Base-by-base conservation (phyloP, 2,797 vertebrate species). In the Hydrocynus forskahlii region DNA sequence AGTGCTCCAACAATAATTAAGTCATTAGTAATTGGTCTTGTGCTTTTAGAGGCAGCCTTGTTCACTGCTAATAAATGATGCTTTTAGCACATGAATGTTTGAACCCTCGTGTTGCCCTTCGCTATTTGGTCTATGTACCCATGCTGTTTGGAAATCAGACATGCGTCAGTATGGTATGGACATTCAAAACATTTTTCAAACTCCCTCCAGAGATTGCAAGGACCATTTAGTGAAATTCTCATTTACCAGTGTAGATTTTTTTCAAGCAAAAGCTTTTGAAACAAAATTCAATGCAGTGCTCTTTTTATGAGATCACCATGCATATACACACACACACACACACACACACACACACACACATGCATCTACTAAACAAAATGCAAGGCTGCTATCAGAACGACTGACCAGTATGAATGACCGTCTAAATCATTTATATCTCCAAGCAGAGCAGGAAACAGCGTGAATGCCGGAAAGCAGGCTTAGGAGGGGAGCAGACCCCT, bases 61-160 rank as follows among this genome's bases (percentile, higher is more conserved):
- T 66, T 54, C 71, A 21, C 19, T 73, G 17, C 43, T n/a, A 45
- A 64, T 52, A 54, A 57, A 68, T 23, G 43, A 21, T 54, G 54
- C 23, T 52, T 67, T 43, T 75, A 74, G 71, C 71, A 74, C 48
- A 40, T 54, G 50, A 55, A 72, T 72, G 70, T 38, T 57, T 38
- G 21, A 52, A 25, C 21, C 21, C 17, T 21, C 50, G 19, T 19
- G 7, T 7, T 14, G 23, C 29, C 45, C 14, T 23, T 70, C 3
- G 25, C 45, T 70, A 45, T 55, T 71, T 72, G 50, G 69, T 71
- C 48, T 54, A 1, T 55, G 54, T 35, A 59, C 35, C 3, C 43
- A 23, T 63, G 45, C 5, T 50, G 40, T 63, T 60, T 62, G 23
- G 25, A 38, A 40, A 62, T 48, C 23, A n/a, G 19, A 43, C 50